Conservation (phyloP, 1,140 invertebrate genomes). For the Lepidurus apus region DNA sequence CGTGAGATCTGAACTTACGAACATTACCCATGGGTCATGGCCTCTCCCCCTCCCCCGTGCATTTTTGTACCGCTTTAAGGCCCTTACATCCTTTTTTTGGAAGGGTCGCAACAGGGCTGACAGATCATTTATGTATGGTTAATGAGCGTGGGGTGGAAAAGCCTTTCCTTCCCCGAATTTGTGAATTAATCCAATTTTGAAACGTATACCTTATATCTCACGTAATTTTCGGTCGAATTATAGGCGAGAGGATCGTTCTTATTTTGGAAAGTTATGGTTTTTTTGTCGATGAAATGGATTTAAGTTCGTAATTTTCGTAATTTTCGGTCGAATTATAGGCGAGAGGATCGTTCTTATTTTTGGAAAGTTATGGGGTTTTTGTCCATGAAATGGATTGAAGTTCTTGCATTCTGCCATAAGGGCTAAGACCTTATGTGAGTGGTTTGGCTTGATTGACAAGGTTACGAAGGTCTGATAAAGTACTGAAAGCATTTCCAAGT, state of each 20-base stretch:
- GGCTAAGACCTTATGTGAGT: neutral
- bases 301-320: too few relatives aligned
- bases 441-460: constrained; percentile 2
- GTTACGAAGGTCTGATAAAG: neutral
- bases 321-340: neutral
- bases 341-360: neutral
- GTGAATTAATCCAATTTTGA: neutral
- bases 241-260: neutral
- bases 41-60: neutral
- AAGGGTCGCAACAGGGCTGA: neutral
- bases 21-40: constrained; percentile 6
- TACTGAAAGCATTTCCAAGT: neutral
- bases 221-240: neutral
- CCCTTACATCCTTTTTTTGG: neutral
- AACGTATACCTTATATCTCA: neutral
- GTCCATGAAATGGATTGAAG: too few relatives aligned
- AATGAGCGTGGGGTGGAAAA: neutral
- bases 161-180: neutral
- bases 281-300: too few relatives aligned
- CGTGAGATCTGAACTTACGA: constrained; percentile 7
- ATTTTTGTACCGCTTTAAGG: neutral
- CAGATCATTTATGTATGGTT: neutral
- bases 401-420: too few relatives aligned
- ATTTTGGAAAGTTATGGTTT: neutral
- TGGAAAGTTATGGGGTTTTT: neutral